Conservation (phyloP, 2,888 invertebrate species). For the Lamellibrachia satsuma region DNA sequence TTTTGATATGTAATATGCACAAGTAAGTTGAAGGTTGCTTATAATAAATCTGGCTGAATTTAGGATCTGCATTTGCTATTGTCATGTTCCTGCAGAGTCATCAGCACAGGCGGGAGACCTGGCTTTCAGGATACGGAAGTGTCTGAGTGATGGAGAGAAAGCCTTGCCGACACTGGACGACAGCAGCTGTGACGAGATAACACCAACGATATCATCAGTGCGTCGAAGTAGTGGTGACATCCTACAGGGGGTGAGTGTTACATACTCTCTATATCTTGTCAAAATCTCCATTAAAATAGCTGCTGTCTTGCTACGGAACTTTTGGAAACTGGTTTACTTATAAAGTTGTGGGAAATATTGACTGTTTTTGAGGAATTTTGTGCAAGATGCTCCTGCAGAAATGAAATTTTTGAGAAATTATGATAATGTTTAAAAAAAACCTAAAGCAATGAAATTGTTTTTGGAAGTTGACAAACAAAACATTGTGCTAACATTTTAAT, state of each 20-base stretch:
- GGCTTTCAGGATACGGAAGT: conserved; percentile 31
- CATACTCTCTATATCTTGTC: neutral
- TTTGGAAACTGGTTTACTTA: no score
- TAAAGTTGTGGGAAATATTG: neutral
- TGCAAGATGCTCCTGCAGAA: neutral
- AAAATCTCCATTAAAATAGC: neutral
- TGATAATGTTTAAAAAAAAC: neutral
- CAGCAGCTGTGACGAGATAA: neutral
- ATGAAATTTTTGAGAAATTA: neutral
- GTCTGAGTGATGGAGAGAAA: conserved; percentile 30
- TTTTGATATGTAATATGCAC: neutral
- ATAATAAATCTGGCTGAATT: neutral
- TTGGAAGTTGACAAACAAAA: neutral
- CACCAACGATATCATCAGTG: neutral
- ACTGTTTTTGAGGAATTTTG: neutral
- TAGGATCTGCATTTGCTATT: neutral
- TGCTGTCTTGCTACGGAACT: no score
- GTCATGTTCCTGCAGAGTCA: conserved; percentile 20
- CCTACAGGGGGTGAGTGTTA: neutral
- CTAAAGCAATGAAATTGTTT: neutral
- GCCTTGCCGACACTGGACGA: conserved; percentile 22
- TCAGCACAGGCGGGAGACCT: conserved; percentile 37
- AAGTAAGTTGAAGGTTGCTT: neutral
- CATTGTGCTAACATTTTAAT: neutral
- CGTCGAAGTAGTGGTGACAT: neutral